Percentiles rank a stretch among this genome's conserved stretches.
phyloP scores from a whole-genome alignment of 2,113 vertebrate genomes.

The Himantopus leucocephalus region DNA sequence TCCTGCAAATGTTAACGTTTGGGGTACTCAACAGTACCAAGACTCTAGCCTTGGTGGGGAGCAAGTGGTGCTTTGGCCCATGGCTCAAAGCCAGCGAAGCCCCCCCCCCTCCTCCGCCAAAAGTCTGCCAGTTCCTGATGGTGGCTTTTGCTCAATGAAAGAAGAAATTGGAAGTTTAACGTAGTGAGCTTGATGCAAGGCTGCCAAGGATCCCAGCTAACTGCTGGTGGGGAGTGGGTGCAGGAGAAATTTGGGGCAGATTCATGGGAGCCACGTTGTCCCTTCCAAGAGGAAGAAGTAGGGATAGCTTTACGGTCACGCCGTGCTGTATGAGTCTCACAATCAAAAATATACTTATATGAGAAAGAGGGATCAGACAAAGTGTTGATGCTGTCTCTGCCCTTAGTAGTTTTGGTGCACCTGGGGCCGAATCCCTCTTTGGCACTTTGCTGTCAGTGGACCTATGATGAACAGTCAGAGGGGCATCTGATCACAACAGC shows the following conservation, averaged over 20 bases:
- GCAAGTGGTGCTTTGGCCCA: background rate
- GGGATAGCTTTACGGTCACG: accelerated
- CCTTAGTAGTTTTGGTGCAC: background rate
- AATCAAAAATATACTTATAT: accelerated
- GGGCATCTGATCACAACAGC: background rate
- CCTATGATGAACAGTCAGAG: accelerated
- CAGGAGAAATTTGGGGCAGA: background rate
- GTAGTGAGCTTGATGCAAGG: background rate
- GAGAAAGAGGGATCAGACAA: accelerated
- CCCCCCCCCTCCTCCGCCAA: background rate
- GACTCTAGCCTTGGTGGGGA: background rate
- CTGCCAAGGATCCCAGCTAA: background rate
- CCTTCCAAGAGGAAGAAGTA: background rate
- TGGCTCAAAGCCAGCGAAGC: background rate
- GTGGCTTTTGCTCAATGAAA: background rate
- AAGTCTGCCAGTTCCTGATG: background rate
- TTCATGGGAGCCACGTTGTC: accelerated
- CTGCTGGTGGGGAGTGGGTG: background rate
- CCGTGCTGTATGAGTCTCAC: background rate
- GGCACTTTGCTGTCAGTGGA: background rate
- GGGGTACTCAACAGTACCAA: background rate
- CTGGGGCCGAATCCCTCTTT: background rate
- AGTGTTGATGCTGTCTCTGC: background rate
- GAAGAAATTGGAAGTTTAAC: background rate
- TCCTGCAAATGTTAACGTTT: background rate